Evolutionary conservation across 2,113 vertebrate species (phyloP).

Genomic region (Boulengeromyrus knoepffleri): DNA sequence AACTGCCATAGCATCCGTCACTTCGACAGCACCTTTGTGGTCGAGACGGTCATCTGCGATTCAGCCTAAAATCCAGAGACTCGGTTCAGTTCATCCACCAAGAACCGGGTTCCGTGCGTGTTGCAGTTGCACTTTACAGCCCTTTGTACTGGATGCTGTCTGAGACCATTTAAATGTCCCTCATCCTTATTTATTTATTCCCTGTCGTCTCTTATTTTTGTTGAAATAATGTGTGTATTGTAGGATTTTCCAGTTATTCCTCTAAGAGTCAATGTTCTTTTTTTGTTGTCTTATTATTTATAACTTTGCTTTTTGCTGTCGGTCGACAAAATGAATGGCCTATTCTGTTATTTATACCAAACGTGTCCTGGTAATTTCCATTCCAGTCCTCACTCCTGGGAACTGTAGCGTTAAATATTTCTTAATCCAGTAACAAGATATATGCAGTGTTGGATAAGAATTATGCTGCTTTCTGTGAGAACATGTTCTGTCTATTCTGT

Average conservation of each 20-base stretch:
- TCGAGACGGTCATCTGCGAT: conserved; percentile 85
- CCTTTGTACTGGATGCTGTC: conserved; percentile 39
- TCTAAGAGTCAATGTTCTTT: conserved; percentile 13
- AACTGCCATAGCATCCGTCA: conserved; percentile 81
- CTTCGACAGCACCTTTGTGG: conserved; percentile 90
- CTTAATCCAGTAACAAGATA: not conserved
- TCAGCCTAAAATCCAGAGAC: conserved; percentile 46
- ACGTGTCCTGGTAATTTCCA: not conserved
- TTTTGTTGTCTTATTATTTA: not conserved
- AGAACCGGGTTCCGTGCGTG: conserved; percentile 48
- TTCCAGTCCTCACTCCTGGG: not conserved
- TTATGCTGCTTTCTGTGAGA: conserved; percentile 1
- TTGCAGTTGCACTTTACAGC: conserved; percentile 46
- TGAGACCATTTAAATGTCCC: conserved; percentile 11
- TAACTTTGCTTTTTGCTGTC: not conserved
- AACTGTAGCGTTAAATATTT: conserved; percentile 8
- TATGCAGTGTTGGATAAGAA: not conserved
- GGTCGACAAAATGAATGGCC: not conserved
- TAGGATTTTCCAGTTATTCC: conserved; percentile 24
- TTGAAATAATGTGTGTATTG: conserved; percentile 24
- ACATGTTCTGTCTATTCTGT: not conserved
- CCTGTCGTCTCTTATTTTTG: conserved; percentile 15
- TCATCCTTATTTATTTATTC: not conserved
- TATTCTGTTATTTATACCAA: not conserved
- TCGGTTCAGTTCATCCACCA: conserved; percentile 26